Evolutionary conservation across 1,140 invertebrate species (phyloP).

Genomic region (Pogonus chalceus): DNA sequence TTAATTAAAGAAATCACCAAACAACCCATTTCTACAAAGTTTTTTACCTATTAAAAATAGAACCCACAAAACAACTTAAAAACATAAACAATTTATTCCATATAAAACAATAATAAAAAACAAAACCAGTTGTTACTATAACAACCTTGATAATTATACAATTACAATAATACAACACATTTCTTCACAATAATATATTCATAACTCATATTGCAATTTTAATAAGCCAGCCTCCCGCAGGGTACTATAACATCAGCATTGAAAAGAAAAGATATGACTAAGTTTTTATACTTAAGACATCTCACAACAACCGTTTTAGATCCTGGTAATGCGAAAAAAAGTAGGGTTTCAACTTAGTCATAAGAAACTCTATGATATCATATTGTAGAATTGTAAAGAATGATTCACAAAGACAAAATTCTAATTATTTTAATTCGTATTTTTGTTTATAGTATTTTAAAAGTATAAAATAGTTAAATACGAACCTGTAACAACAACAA

Average conservation of each 20-base stretch:
- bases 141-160: not conserved
- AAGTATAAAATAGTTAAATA: not conserved
- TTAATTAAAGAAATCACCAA: too few species aligned
- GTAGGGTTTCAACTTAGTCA: not conserved
- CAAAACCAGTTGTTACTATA: too few species aligned
- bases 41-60: too few species aligned
- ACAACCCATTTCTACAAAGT: too few species aligned
- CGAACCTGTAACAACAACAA: too few species aligned
- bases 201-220: slow-evolving; percentile 2
- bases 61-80: too few species aligned
- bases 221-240: not conserved
- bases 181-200: slow-evolving; percentile 2
- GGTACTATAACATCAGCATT: not conserved
- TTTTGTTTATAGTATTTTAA: not conserved
- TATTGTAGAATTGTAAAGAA: not conserved
- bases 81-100: too few species aligned
- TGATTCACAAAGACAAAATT: not conserved
- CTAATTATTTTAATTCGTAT: not conserved
- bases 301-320: not conserved
- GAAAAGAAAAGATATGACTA: not conserved
- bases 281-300: too few species aligned
- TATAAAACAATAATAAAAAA: too few species aligned
- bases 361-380: not conserved
- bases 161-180: not conserved
- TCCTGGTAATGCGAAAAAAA: not conserved